These are phyloP conservation scores for Lycopodina hypogea DNA, from an alignment of 37 sponge, comb jelly and placozoan genomes.

Conservation along the genomic window DNA sequence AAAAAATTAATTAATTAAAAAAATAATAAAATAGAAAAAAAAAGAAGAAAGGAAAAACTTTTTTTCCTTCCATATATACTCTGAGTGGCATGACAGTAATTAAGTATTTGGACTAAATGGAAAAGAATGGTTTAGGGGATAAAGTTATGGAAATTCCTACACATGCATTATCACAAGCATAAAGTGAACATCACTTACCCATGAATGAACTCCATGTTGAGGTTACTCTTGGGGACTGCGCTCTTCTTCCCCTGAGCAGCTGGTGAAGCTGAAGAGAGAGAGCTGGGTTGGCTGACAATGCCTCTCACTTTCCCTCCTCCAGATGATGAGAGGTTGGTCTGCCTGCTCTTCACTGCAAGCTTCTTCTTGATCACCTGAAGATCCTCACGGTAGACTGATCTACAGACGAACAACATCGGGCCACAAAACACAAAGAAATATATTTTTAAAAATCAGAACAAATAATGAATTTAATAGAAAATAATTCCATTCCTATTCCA, in stretches of 20 bases:
- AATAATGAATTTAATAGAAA: too few relatives aligned
- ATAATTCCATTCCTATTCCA: too few relatives aligned
- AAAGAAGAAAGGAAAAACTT: too few relatives aligned
- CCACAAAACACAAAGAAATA: neutral
- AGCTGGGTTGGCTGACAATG: neutral
- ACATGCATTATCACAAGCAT: neutral
- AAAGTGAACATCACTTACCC: too few relatives aligned
- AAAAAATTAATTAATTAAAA: too few relatives aligned
- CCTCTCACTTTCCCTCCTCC: slow-evolving; percentile 1
- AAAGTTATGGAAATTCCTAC: neutral
- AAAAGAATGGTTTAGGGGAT: too few relatives aligned
- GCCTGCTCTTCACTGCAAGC: slow-evolving; percentile 22
- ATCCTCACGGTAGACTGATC: slow-evolving; percentile 80
- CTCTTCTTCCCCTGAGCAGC: slow-evolving; percentile 37
- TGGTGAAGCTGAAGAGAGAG: slow-evolving; percentile 5
- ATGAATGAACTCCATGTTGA: slow-evolving; percentile 84
- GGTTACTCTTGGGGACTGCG: slow-evolving; percentile 35
- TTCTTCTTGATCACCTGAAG: slow-evolving; percentile 56
- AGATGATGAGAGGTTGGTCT: neutral
- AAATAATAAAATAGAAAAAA: too few relatives aligned
- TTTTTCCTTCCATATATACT: too few relatives aligned
- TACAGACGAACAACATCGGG: slow-evolving; percentile 1
- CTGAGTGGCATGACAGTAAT: too few relatives aligned
- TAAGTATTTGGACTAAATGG: too few relatives aligned
- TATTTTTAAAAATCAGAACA: too few relatives aligned